phyloP scores from a whole-genome alignment of 2,888 invertebrate species.

The Heliconius ethilla region DNA sequence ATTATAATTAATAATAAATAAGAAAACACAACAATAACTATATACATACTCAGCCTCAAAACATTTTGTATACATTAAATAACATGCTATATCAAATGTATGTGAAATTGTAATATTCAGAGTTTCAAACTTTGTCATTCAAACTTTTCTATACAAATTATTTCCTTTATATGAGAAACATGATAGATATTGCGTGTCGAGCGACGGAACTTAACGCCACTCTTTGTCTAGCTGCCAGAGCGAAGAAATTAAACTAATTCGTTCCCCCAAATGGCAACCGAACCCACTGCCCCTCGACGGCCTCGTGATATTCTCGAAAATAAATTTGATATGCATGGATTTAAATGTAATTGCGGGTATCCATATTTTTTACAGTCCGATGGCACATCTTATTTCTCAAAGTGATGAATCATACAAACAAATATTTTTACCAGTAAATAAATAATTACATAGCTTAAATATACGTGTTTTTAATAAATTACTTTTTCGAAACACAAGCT shows the following conservation, averaged over 20 bases:
- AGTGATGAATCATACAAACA: slow-evolving; percentile 1
- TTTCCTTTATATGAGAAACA: too few relatives aligned
- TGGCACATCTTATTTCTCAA: slow-evolving; percentile 46
- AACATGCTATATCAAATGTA: slow-evolving; percentile 6
- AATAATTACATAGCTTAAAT: slow-evolving; percentile 18
- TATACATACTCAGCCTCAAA: slow-evolving; percentile 73
- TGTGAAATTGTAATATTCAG: neutral
- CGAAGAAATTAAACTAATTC: neutral
- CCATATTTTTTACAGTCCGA: slow-evolving; percentile 30
- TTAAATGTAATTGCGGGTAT: slow-evolving; percentile 17
- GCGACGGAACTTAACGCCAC: neutral
- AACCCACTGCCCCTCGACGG: neutral
- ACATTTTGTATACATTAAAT: slow-evolving; percentile 46
- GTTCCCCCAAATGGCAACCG: neutral
- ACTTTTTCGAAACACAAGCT: slow-evolving; percentile 30
- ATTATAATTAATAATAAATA: slow-evolving; percentile 67
- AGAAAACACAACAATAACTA: slow-evolving; percentile 64
- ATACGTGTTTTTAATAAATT: slow-evolving; percentile 30
- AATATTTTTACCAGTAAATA: neutral
- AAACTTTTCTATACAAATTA: too few relatives aligned
- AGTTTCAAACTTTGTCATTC: too few relatives aligned
- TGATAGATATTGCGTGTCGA: neutral
- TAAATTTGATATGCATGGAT: slow-evolving; percentile 20
- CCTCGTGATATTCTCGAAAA: neutral
- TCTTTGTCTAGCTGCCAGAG: neutral